Percentiles rank a stretch among this genome's conserved stretches.
Conservation (phyloP, 2,113 vertebrate species). For the Alligator mississippiensis region DNA sequence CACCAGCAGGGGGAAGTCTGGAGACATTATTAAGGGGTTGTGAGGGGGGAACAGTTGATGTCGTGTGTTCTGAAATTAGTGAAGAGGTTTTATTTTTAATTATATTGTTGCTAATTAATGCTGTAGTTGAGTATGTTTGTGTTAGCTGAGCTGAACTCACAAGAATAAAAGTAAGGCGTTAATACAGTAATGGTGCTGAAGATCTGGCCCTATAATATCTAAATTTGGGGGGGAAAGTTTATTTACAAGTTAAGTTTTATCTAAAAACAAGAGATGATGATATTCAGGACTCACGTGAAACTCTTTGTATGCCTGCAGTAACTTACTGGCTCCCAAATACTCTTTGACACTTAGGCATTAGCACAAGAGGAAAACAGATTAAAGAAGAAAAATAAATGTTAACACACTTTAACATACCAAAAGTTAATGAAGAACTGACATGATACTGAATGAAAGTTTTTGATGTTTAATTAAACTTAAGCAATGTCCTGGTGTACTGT, state of each 20-base stretch:
- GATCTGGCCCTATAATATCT: not conserved
- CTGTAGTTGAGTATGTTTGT: not conserved
- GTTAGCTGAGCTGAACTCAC: not conserved
- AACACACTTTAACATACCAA: not conserved
- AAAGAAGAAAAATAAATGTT: not conserved
- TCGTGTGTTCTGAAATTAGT: not conserved
- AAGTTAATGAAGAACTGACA: not conserved
- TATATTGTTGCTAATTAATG: not conserved
- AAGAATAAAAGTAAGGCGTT: not conserved
- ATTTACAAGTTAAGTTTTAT: not conserved
- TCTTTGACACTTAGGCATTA: not conserved
- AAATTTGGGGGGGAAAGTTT: not conserved
- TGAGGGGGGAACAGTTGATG: not conserved
- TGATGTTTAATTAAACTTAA: not conserved
- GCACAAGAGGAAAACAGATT: not conserved
- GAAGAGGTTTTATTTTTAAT: not conserved
- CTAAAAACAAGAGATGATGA: not conserved
- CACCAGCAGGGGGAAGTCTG: constrained; percentile 58
- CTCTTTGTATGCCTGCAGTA: not conserved
- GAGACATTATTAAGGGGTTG: constrained; percentile 4
- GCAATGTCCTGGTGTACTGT: not conserved
- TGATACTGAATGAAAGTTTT: not conserved
- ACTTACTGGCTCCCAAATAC: not conserved
- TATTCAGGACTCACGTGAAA: not conserved
- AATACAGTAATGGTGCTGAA: not conserved